Evolutionary conservation across 2,888 invertebrate genomes (phyloP), one percentile per base, ranked within the genome.

Genomic region (Lithodes maja): DNA sequence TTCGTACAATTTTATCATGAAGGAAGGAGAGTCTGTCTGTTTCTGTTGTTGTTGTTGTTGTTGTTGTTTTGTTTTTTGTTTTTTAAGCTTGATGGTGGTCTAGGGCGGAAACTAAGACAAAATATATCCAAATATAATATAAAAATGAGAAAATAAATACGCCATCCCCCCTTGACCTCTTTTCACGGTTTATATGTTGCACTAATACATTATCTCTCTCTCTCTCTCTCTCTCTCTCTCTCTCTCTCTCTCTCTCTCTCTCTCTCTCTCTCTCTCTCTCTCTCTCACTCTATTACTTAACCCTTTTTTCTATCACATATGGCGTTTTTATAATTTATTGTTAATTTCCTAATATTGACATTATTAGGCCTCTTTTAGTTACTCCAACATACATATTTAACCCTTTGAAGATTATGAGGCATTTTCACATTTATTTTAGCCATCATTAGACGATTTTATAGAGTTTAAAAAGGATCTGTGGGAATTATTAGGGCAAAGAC

Each of bases 191-290:
- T 12, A 61, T 12, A 61, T 61, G 61, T 61, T 61, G 61, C 12
- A 49, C 52, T 78, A 2, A 50, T 78, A 50, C 52, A 9, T 52
- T 7, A 7, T 53, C 17, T 77, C 49, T 49, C 77, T 33, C 17
- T 77, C 75, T 77, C 49, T n/a, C 49, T 33, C 17, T 77, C 75
- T 49, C 75, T 49, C 75, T 77, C 49, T 49, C 75, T 49, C 75
- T 75, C 75, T 75, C 75, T 75, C 49, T 75, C 75, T 3, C 49
- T 49, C 9, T 9, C 49, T 49, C 49, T 9, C 2, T 9, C 49
- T 9, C 9, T n/a, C 75, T 33, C 75, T 49, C 49, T 49, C 17
- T 49, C 17, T 75, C 49, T 49, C 75, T 9, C 75, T 9, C 49
- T 75, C 9, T 75, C 49, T 33, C 49, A 33, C 49, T 75, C 49